Conservation (phyloP, 2,888 invertebrate species). For the Aricia artaxerxes region DNA sequence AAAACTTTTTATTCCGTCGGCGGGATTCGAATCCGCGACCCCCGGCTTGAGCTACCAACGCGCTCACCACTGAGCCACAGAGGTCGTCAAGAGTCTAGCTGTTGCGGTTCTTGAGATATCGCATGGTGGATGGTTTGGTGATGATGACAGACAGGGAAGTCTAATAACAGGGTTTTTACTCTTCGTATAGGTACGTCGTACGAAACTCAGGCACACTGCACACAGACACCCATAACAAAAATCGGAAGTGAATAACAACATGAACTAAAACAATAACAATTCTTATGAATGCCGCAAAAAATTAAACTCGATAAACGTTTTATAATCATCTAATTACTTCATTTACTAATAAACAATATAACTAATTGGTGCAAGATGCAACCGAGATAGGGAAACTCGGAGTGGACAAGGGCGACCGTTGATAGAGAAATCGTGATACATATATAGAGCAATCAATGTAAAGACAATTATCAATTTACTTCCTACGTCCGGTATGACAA, state of each 20-base stretch:
- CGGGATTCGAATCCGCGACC: no score
- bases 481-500: slow-evolving; percentile 15
- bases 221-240: no score
- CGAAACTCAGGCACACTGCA: no score
- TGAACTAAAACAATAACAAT: neutral
- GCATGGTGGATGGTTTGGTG: no score
- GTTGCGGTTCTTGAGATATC: no score
- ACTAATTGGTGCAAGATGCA: neutral
- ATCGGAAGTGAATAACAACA: neutral
- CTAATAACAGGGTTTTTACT: no score
- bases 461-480: slow-evolving; percentile 20
- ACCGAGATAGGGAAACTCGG: slow-evolving; percentile 13
- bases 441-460: slow-evolving; percentile 20
- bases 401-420: slow-evolving; percentile 14
- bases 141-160: no score
- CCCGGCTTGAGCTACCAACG: no score
- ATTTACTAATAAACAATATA: slow-evolving; percentile 5
- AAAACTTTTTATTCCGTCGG: no score
- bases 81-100: no score
- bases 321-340: neutral
- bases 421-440: slow-evolving; percentile 17
- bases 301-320: neutral
- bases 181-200: no score
- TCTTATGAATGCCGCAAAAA: neutral
- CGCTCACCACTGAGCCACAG: no score